A percentile compares a stretch with the other conserved stretches of the same genome.
These are phyloP conservation scores for Akabosia matsudoensis DNA, from an alignment of 1,140 invertebrate genomes.

Conservation along the genomic window DNA sequence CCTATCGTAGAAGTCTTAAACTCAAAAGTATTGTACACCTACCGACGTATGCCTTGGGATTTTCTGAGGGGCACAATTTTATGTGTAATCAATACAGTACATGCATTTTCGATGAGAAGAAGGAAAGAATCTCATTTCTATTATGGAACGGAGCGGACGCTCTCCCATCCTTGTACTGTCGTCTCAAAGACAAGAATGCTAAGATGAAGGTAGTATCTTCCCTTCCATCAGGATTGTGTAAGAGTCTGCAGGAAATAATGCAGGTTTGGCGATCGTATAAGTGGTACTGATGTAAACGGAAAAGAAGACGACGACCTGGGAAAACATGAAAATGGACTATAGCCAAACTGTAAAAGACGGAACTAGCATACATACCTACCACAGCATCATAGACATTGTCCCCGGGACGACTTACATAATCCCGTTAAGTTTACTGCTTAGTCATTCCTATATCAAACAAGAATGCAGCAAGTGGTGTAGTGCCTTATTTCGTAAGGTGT, in stretches of 20 bases:
- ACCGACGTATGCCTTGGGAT: not conserved
- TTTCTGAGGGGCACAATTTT: not conserved
- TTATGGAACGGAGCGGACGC: not conserved
- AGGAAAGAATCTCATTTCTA: slow-evolving; percentile 4
- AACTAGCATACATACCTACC: too few relatives aligned
- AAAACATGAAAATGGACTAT: not conserved
- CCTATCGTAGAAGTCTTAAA: too few relatives aligned
- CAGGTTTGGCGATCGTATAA: not conserved
- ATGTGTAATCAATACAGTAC: slow-evolving; percentile 18
- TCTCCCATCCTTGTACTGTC: not conserved
- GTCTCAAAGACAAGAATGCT: too few relatives aligned
- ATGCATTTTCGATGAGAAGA: not conserved
- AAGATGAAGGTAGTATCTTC: too few relatives aligned
- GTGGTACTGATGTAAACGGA: too few relatives aligned
- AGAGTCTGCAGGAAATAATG: slow-evolving; percentile 7
- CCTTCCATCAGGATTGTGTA: not conserved
- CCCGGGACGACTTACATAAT: too few relatives aligned
- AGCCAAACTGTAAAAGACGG: not conserved
- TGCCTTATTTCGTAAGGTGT: too few relatives aligned
- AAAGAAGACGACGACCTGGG: not conserved
- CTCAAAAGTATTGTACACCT: not conserved
- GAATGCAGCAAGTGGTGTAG: too few relatives aligned
- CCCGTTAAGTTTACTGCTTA: too few relatives aligned
- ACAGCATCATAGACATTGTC: too few relatives aligned
- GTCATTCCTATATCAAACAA: too few relatives aligned